These are phyloP conservation scores for Chymomyza fuscimana DNA, from an alignment of 2,888 invertebrate species.

Conservation along the genomic window DNA sequence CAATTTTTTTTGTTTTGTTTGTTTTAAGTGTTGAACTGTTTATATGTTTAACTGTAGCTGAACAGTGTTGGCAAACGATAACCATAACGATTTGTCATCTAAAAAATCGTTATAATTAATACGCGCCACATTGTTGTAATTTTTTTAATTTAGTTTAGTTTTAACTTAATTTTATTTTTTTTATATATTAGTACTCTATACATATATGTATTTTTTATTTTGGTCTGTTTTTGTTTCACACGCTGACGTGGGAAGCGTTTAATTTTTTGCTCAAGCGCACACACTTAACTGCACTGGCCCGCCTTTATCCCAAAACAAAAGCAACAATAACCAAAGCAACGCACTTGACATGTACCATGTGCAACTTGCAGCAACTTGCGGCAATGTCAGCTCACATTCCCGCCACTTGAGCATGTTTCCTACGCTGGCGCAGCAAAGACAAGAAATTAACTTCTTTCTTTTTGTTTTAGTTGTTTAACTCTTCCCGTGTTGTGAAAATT, in stretches of 20 bases:
- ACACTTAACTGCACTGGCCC: slow-evolving; percentile 52
- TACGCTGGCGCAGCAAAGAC: slow-evolving; percentile 26
- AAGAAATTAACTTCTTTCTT: slow-evolving; percentile 14
- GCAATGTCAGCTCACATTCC: slow-evolving; percentile 42
- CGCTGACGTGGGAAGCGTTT: slow-evolving; percentile 67
- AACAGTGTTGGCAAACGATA: slow-evolving; percentile 19
- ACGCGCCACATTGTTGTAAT: neutral
- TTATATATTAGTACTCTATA: slow-evolving; percentile 30
- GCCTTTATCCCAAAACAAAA: slow-evolving; percentile 23
- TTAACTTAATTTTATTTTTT: slow-evolving; percentile 23
- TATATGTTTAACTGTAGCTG: slow-evolving; percentile 3
- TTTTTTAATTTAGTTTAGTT: slow-evolving; percentile 3
- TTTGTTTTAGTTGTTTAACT: slow-evolving; percentile 2
- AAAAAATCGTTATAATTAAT: slow-evolving; percentile 21
- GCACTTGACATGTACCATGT: slow-evolving; percentile 57
- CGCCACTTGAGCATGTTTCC: slow-evolving; percentile 72
- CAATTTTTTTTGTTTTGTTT: slow-evolving; percentile 4
- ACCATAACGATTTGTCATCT: no score
- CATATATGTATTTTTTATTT: slow-evolving; percentile 28
- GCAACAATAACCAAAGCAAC: slow-evolving; percentile 5
- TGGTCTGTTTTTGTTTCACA: slow-evolving; percentile 50
- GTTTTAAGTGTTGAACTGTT: slow-evolving; percentile 14
- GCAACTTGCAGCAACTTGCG: neutral
- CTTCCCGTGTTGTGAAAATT: slow-evolving; percentile 28
- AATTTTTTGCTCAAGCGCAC: slow-evolving; percentile 14